Evolutionary conservation across 2,888 invertebrate species (phyloP), one percentile per base, ranked within the genome.

Genomic region (Desoria tigrina): DNA sequence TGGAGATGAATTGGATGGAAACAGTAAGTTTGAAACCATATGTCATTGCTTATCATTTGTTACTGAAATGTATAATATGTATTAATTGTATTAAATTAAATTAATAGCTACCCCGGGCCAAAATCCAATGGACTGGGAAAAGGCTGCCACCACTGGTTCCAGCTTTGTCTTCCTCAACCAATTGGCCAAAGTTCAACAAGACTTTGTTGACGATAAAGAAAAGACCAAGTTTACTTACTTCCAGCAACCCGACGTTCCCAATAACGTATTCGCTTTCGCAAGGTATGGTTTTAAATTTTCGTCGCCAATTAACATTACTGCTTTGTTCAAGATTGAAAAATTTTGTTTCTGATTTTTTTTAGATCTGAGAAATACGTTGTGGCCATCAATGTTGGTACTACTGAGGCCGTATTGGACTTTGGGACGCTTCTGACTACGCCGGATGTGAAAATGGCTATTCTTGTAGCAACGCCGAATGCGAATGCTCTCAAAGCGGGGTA

Each of bases 1-100:
- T 39, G 72, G 72, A 24, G 72, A 72, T 58, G 72, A 72, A 56
- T 2, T 63, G 6, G 55, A 32, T 9, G 26, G 26, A 16, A n/a
- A 45, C 32, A 62, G 51, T 53, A 26, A 23, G 53, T 53, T 51
- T 18, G 26, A 23, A 45, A 45, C n/a, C 16, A 39, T 39, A 11
- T 11, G 11, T 11, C 11, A 11, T 16, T 39, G 16, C 16, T 39
- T 39, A 11, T 39, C 16, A 39, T 39, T 39, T 39, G 39, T 39
- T 11, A 39, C 39, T 39, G 39, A 39, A 39, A 39, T 16, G 11
- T 39, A 39, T n/a, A n/a, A n/a, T n/a, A n/a, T n/a, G n/a, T n/a
- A n/a, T n/a, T n/a, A n/a, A n/a, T n/a, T n/a, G n/a, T n/a, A n/a
- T n/a, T n/a, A n/a, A n/a, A n/a, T n/a, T n/a, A n/a, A n/a, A n/a